Evolutionary conservation across 2,888 invertebrate genomes (phyloP).

Genomic region (Lordiphosa andalusiaca): DNA sequence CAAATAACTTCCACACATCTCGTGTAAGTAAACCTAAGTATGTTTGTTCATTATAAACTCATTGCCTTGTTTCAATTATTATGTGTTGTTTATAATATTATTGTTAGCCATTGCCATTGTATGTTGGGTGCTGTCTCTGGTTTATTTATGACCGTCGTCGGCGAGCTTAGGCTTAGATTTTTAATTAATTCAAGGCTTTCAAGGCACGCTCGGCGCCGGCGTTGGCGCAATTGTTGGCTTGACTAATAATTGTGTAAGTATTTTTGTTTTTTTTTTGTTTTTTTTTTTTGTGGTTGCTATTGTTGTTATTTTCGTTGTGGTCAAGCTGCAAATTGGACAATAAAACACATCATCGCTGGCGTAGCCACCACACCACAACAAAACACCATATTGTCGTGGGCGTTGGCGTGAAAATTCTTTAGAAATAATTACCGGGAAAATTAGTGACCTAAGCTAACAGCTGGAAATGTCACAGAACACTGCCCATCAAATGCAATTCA

Average conservation of each 20-base stretch:
- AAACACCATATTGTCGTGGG: conserved; percentile 50
- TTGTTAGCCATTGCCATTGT: conserved; percentile 18
- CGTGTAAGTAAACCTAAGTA: conserved; percentile 10
- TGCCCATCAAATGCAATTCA: conserved; percentile 39
- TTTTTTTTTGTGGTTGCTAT: conserved; percentile 42
- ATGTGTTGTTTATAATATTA: conserved; percentile 9
- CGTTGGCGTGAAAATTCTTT: conserved; percentile 75
- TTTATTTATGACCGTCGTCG: conserved; percentile 62
- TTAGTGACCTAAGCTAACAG: conserved; percentile 42
- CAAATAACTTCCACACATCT: conserved; percentile 20
- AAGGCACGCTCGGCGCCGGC: conserved; percentile 41
- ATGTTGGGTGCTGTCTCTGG: conserved; percentile 23
- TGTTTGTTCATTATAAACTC: conserved; percentile 34
- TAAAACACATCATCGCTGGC: conserved; percentile 36
- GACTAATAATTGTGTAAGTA: conserved; percentile 71
- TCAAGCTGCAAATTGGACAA: conserved; percentile 55
- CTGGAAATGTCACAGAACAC: conserved; percentile 31
- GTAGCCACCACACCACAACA: conserved; percentile 26
- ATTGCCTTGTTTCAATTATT: conserved; percentile 26
- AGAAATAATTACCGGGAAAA: conserved; percentile 41
- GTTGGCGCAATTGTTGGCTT: conserved; percentile 43
- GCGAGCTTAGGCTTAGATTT: conserved; percentile 72
- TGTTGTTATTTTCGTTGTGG: too few species aligned
- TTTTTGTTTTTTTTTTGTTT: too few species aligned
- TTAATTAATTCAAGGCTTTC: conserved; percentile 74